Evolutionary conservation across 2,888 invertebrate genomes (phyloP).

Genomic region (Idaea dimidiata): DNA sequence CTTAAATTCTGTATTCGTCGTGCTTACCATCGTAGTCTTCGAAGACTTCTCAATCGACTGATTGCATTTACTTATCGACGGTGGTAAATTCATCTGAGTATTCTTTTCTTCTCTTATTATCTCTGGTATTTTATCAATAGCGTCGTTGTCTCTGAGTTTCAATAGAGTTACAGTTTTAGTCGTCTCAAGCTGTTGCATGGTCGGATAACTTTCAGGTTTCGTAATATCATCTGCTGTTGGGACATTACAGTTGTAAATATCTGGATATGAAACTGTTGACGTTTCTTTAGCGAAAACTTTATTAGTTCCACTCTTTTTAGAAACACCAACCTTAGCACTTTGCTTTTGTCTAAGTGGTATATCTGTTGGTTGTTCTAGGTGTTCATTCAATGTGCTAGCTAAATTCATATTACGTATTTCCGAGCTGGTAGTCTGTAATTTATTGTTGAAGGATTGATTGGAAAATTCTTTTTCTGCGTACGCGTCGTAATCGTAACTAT

Average conservation of each 20-base stretch:
- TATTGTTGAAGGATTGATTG: neutral
- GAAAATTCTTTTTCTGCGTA: neutral
- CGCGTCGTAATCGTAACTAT: neutral
- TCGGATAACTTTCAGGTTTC: constrained; percentile 16
- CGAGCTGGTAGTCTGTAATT: neutral
- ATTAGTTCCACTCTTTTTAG: constrained; percentile 1
- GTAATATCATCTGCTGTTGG: constrained; percentile 8
- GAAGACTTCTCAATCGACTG: constrained; percentile 11
- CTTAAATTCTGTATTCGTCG: constrained; percentile 6
- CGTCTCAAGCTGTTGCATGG: constrained; percentile 17
- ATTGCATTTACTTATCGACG: constrained; percentile 1
- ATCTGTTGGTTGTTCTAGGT: too few relatives aligned
- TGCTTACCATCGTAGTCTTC: constrained; percentile 4
- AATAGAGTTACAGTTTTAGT: constrained; percentile 22
- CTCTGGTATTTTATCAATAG: constrained; percentile 5
- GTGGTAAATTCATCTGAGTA: constrained; percentile 4
- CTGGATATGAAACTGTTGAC: constrained; percentile 7
- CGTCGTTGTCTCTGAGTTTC: constrained; percentile 10
- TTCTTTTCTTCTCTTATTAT: constrained; percentile 8
- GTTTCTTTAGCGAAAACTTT: neutral
- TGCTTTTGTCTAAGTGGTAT: neutral
- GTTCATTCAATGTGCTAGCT: neutral
- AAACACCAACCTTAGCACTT: neutral
- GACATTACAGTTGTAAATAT: constrained; percentile 8
- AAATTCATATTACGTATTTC: neutral